Base-by-base conservation (phyloP, 2,888 invertebrate genomes). In the Hydropsyche betteni region DNA sequence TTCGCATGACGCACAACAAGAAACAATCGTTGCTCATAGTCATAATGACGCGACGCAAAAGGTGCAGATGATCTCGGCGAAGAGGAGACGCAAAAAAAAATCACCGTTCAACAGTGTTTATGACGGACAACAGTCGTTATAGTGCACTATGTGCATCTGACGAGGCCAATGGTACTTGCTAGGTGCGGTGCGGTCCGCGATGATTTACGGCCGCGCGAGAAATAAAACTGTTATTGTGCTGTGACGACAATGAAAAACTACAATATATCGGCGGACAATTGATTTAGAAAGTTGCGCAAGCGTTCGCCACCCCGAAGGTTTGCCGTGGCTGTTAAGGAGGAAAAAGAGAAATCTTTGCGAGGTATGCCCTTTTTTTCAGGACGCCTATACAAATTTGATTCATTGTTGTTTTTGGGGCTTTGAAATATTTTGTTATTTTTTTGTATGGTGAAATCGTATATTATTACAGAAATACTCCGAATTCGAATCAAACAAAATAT, bases 21-120 rank as follows among this genome's bases (percentile, higher is more conserved):
- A 64, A 74, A 74, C 44, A 74, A 14, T 74, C 44, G 51, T 53
- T 74, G 24, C 64, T 61, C n/a, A 75, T 75, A 24, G 68, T 52
- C 64, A 72, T 71, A 77, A 79, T 79, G 79, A 77, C 77, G 69
- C 77, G 79, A 50, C 68, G 79, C 74, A 79, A 79, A 74, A 72
- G 79, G 50, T 77, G 74, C 71, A 79, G 79, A 79, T 79, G 79
- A 79, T 79, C 55, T 74, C 68, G 36, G 44, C 6, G 38, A 74
- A 64, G 38, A 33, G 33, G 53, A 34, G 53, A 55, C 24, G 24
- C 64, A 64, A 70, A 24, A 70, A 53, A 53, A 7, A 69, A 51
- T 24, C 24, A 24, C 24, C 24, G 24, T 24, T 24, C 24, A 24
- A 24, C 24, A 24, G 24, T 24, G 7, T 24, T 34, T 12, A 34